phyloP scores from a whole-genome alignment of 2,113 vertebrate species.

The Bucco capensis region DNA sequence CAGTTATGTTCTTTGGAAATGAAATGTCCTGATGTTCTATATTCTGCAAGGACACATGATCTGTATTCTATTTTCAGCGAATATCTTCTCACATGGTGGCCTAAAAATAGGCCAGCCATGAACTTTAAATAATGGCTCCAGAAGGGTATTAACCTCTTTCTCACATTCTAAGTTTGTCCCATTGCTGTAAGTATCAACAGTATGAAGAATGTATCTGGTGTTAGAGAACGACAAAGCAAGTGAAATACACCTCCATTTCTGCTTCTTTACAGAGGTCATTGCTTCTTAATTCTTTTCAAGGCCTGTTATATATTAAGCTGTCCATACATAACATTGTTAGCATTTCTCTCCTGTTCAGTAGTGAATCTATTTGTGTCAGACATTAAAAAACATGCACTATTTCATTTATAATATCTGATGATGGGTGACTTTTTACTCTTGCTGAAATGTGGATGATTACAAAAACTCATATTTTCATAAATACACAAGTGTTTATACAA shows the following conservation, averaged over 20 bases:
- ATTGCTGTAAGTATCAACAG: slow-evolving; percentile 47
- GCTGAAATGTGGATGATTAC: not conserved
- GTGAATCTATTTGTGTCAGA: not conserved
- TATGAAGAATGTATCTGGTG: not conserved
- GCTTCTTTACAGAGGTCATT: not conserved
- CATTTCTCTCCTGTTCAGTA: not conserved
- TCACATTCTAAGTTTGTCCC: slow-evolving; percentile 62
- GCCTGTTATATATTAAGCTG: not conserved
- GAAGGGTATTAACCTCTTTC: slow-evolving; percentile 75
- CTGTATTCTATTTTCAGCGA: slow-evolving; percentile 75
- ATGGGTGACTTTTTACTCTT: not conserved
- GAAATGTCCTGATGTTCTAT: slow-evolving; percentile 71
- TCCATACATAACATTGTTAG: not conserved
- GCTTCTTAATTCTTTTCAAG: not conserved
- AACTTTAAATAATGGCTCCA: slow-evolving; percentile 77
- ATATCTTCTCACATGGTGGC: slow-evolving; percentile 68
- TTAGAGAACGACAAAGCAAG: slow-evolving; percentile 21
- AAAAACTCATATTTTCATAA: not conserved
- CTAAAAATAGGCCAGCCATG: slow-evolving; percentile 76
- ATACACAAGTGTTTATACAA: not conserved
- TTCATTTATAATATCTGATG: not conserved
- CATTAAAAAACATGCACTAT: not conserved
- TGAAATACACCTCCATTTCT: not conserved
- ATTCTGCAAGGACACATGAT: slow-evolving; percentile 75
- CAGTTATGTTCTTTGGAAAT: slow-evolving; percentile 70